Evolutionary conservation across 2,888 invertebrate genomes (phyloP).

Genomic region (Tachystola acroxantha): DNA sequence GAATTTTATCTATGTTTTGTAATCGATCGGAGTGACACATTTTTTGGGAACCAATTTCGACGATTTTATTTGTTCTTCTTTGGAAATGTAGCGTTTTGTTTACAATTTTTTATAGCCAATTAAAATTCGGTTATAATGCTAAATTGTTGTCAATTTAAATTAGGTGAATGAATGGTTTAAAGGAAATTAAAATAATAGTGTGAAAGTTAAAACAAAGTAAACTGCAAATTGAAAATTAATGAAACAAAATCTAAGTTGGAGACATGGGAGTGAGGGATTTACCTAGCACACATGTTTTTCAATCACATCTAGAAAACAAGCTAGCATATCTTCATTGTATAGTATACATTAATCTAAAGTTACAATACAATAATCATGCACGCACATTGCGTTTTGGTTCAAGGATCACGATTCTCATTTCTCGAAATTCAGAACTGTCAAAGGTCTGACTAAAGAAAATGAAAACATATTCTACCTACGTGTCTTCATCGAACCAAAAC

Average conservation of each 20-base stretch:
- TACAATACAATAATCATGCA: constrained; percentile 73
- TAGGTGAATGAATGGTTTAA: constrained; percentile 25
- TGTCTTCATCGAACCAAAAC: constrained; percentile 72
- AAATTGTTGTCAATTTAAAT: constrained; percentile 19
- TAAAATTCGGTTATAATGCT: constrained; percentile 22
- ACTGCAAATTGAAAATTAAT: constrained; percentile 13
- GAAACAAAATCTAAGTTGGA: constrained; percentile 51
- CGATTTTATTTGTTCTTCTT: constrained; percentile 21
- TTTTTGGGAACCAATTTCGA: constrained; percentile 37
- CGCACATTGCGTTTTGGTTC: constrained; percentile 74
- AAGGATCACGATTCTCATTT: constrained; percentile 46
- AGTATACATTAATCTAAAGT: constrained; percentile 67
- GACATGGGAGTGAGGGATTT: constrained; percentile 59
- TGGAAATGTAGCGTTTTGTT: constrained; percentile 19
- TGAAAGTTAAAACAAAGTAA: constrained; percentile 31
- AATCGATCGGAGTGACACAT: constrained; percentile 12
- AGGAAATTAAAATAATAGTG: constrained; percentile 31
- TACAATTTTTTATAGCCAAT: constrained; percentile 45
- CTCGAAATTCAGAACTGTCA: constrained; percentile 31
- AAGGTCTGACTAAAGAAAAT: constrained; percentile 25
- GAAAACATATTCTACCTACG: constrained; percentile 32
- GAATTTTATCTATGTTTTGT: constrained; percentile 8
- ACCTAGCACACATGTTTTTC: constrained; percentile 63
- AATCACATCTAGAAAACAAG: constrained; percentile 74
- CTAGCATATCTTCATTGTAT: constrained; percentile 61